phyloP scores from a whole-genome alignment of 2,888 invertebrate species.

The Didymodactylos carnosus region DNA sequence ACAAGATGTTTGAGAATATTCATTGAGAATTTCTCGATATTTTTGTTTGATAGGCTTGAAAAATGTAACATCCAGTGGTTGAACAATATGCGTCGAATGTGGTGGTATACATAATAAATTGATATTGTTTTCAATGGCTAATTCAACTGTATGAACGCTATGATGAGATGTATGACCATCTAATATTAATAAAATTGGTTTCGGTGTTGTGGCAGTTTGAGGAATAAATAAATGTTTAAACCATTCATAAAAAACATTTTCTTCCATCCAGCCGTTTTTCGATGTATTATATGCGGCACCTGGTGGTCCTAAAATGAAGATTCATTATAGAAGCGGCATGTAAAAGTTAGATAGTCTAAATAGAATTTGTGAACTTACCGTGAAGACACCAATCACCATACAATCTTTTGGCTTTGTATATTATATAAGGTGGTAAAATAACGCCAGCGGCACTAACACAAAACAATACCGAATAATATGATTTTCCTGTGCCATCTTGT shows the following conservation, averaged over 20 bases:
- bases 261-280: slow-evolving; percentile 6
- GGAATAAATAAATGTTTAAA: slow-evolving; percentile 7
- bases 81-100: slow-evolving; percentile 7
- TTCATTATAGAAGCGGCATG: no score
- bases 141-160: neutral
- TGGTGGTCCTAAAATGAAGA: neutral
- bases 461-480: no score
- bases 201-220: neutral
- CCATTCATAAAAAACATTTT: slow-evolving; percentile 13
- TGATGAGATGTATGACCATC: slow-evolving; percentile 15
- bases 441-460: no score
- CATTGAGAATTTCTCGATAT: no score
- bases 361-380: no score
- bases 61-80: slow-evolving; percentile 14
- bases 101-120: slow-evolving; percentile 12
- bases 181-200: slow-evolving; percentile 1
- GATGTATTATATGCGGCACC: neutral
- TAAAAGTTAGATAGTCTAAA: no score
- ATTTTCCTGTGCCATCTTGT: no score
- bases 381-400: no score
- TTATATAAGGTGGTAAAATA: no score
- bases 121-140: slow-evolving; percentile 6
- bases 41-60: no score
- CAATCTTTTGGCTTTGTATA: no score
- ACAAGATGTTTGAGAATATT: no score